Evolutionary conservation across 2,797 vertebrate genomes (phyloP).

Genomic region (Molossus molossus): DNA sequence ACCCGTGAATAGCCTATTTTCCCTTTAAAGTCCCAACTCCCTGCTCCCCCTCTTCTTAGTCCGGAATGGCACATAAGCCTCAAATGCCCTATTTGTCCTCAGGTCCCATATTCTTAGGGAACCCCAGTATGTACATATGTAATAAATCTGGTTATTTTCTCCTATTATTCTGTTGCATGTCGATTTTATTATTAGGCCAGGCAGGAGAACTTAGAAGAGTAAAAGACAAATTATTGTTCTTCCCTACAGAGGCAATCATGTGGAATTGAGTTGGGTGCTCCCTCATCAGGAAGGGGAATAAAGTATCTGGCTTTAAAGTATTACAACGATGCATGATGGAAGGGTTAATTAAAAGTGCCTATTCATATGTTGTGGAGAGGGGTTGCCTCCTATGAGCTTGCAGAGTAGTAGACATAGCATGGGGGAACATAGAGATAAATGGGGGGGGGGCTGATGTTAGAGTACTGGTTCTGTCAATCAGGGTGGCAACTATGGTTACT

Average conservation of each 20-base stretch:
- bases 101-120: too few relatives aligned
- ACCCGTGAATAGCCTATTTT: too few relatives aligned
- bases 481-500: neutral
- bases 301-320: neutral
- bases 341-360: neutral
- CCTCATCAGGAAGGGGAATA: too few relatives aligned
- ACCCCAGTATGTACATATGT: too few relatives aligned
- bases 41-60: too few relatives aligned
- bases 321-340: neutral
- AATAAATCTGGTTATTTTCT: too few relatives aligned
- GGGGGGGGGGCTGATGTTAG: neutral
- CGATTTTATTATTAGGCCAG: too few relatives aligned
- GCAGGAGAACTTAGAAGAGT: neutral
- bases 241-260: neutral
- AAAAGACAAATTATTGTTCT: neutral
- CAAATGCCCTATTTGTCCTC: too few relatives aligned
- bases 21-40: too few relatives aligned
- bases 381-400: neutral
- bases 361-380: neutral
- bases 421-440: neutral
- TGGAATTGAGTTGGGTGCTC: neutral
- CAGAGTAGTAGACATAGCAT: neutral
- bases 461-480: neutral
- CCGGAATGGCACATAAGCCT: too few relatives aligned
- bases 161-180: too few relatives aligned